These are phyloP conservation scores for Lepidocyrtinus sp. DNA, from an alignment of 2,888 invertebrate genomes.

Conservation along the genomic window DNA sequence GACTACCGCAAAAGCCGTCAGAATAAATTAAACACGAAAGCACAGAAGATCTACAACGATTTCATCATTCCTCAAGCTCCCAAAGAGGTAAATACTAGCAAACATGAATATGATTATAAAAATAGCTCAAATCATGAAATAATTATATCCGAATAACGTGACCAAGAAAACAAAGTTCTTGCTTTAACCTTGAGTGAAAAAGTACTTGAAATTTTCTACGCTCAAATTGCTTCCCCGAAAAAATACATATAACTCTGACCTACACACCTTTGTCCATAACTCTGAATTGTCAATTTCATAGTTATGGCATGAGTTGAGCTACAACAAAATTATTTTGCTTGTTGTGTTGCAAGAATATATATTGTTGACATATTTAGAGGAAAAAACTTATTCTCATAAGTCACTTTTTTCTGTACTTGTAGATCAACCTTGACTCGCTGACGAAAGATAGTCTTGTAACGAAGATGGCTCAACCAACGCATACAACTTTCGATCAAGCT, in stretches of 20 bases:
- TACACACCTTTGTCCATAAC: background rate
- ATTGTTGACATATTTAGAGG: too few relatives aligned
- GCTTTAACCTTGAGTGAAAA: background rate
- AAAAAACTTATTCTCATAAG: too few relatives aligned
- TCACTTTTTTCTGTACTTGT: conserved; percentile 54
- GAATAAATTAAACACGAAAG: conserved; percentile 72
- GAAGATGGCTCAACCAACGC: conserved; percentile 73
- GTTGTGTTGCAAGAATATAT: too few relatives aligned
- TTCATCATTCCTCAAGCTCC: conserved; percentile 75
- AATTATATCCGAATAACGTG: too few relatives aligned
- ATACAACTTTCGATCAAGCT: conserved; percentile 75
- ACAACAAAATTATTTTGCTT: too few relatives aligned
- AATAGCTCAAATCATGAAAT: too few relatives aligned
- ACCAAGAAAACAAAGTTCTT: too few relatives aligned
- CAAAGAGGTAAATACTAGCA: conserved; percentile 73
- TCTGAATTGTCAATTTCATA: conserved; percentile 1
- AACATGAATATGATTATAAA: too few relatives aligned
- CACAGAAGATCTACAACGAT: conserved; percentile 75
- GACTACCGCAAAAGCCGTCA: conserved; percentile 74
- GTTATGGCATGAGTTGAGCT: background rate
- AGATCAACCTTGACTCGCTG: conserved; percentile 76
- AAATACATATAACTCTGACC: too few relatives aligned
- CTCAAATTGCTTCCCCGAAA: background rate
- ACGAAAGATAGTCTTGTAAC: conserved; percentile 73
- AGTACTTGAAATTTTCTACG: background rate